Evolutionary conservation across 2,113 vertebrate genomes (phyloP), one percentile per base, ranked within the genome.

Genomic region (Meriones unguiculatus): DNA sequence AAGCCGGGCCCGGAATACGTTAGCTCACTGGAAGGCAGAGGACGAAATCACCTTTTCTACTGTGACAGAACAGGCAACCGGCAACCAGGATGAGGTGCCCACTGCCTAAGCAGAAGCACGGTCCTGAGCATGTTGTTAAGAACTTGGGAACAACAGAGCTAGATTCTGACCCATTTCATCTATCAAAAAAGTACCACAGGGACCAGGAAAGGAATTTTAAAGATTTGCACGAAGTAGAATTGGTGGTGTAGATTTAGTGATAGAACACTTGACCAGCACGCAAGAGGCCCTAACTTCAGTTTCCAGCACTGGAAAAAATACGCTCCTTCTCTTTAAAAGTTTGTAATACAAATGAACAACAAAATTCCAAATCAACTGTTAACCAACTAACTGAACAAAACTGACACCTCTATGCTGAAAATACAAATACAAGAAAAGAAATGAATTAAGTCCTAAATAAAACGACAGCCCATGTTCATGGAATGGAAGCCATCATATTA

Each of bases 371-470:
- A 76, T 22, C 75, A 50, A 77, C 25, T 50, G 24, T 41, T 20
- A 24, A 70, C 41, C 41, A 41, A 76, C n/a, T 54, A 92, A 93
- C 15, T n/a, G 32, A 90, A 73, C 20, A 73, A 72, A 95, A 72
- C 17, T 17, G 10, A 87, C 30, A 65, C 9, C 69, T 72, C 69
- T 72, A 72, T 35, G 69, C 32, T 72, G 35, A 87, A 46, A 46
- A 46, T 46, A 46, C 46, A 93, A 77, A 86, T 12, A 77, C 76
- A 1, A 86, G 50, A 38, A 87, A 87, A 87, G 65, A 86, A 93
- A 87, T 46, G 52, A 78, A 85, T 77, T 20, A 92, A 86, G 12
- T 80, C 76, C 41, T 20, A 67, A 87, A 81, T 84, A 89, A 89
- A 91, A 84, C 62, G 24, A 41, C 52, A 35, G n/a, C 8, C 72